A percentile compares a stretch with the other conserved stretches of the same genome.
phyloP scores from a whole-genome alignment of 2,797 vertebrate species.

The Lerista edwardsae region DNA sequence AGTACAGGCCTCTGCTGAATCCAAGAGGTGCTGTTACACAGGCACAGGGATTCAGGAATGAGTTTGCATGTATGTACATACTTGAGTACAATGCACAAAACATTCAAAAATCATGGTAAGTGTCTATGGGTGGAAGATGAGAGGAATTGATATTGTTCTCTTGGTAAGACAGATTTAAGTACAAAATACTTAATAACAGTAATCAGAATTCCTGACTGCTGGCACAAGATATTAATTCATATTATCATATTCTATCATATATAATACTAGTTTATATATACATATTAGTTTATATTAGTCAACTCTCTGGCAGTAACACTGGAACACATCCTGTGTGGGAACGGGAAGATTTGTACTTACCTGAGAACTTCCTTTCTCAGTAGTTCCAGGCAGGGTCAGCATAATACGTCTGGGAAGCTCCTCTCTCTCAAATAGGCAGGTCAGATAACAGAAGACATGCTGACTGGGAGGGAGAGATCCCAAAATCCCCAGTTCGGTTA shows the following conservation, averaged over 20 bases:
- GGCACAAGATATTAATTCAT: neutral
- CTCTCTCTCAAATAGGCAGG: too few species aligned
- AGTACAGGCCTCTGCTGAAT: conserved; percentile 64
- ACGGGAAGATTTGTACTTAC: too few species aligned
- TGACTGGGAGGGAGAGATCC: too few species aligned
- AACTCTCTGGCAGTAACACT: conserved; percentile 2
- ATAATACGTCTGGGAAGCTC: too few species aligned
- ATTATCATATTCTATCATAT: too few species aligned
- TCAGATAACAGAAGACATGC: too few species aligned
- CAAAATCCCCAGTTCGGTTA: too few species aligned
- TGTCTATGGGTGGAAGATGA: neutral
- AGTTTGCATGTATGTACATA: neutral
- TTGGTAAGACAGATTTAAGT: neutral
- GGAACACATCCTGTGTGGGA: neutral
- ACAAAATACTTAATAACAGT: neutral
- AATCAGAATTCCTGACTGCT: neutral
- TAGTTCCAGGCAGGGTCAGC: too few species aligned
- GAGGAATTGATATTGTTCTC: neutral
- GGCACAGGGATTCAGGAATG: neutral
- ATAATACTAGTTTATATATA: neutral
- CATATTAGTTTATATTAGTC: neutral
- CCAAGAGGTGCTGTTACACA: conserved; percentile 78
- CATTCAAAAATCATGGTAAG: neutral
- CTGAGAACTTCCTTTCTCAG: too few species aligned
- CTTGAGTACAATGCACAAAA: neutral